phyloP scores from a whole-genome alignment of 2,113 vertebrate genomes.

The Heterocephalus glaber region DNA sequence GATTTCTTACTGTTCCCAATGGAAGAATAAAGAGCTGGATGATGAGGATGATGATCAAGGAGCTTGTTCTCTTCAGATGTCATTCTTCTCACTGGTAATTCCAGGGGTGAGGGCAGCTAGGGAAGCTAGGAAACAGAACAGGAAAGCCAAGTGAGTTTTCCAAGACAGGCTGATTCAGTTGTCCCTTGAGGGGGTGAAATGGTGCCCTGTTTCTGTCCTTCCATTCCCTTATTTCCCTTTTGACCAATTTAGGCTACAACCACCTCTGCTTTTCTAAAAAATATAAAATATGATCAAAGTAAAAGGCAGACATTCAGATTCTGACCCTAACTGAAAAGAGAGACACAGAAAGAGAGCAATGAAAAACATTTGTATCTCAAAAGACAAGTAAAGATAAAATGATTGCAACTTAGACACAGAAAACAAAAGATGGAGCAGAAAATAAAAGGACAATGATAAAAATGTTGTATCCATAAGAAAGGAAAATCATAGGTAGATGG shows the following conservation, averaged over 20 bases:
- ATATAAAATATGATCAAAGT: neutral
- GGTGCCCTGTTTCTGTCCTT: neutral
- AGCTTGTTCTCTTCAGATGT: neutral
- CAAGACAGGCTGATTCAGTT: too few relatives aligned
- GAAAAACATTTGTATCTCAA: neutral
- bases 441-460: neutral
- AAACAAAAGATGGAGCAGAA: neutral
- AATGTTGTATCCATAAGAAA: neutral
- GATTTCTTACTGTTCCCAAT: neutral
- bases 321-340: neutral
- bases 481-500: neutral
- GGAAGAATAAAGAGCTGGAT: neutral
- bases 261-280: neutral
- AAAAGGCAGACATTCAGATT: neutral
- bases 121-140: neutral
- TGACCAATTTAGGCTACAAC: neutral
- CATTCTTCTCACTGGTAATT: neutral
- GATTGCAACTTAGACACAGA: neutral
- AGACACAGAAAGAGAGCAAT: neutral
- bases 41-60: neutral
- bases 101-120: rapidly evolving
- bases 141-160: neutral
- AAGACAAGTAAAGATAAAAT: neutral
- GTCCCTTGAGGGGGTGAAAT: neutral
- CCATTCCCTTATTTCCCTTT: neutral